Base-by-base conservation (phyloP, 2,797 vertebrate genomes). In the Crenichthys baileyi region DNA sequence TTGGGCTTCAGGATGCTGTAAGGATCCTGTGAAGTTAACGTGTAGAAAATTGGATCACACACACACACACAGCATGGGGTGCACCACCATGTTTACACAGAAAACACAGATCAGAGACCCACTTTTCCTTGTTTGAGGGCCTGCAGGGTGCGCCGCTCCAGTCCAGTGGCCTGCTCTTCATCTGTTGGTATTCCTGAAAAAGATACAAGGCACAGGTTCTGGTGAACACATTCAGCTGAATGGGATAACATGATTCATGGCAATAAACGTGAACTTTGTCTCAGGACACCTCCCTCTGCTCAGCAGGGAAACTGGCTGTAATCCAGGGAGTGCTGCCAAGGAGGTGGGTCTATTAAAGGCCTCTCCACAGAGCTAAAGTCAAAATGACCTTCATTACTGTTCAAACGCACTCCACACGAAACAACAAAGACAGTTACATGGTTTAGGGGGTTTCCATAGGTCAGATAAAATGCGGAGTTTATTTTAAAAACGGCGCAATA, bases 81-180 rank as follows among this genome's bases (percentile, higher is more conserved):
- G 8, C 26, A 29, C 2, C 26, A 61, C 58, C 5, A 31, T n/a
- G 48, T 60, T 26, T 20, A 48, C 8, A 3, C 8, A 29, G n/a
- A 63, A n/a, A 58, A 26, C 22, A 11, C 29, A 12, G 12, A 50
- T 51, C 26, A 13, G 36, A 29, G 29, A 44, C 73, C 9, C 80
- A 96, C 96, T 91, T 95, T 88, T 80, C 96, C 96, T 71, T 87
- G 88, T 73, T 96, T 96, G 7, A 95, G 22, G 7, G 90, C 94
- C 86, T 94, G 87, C 70, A 96, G 18, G 29, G 92, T 68, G 7
- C 92, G 94, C 15, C 93, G 84, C 85, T 97, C 96, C 83, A 96
- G 81, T 4, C 96, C 96, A 29, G 96, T 96, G 5, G 95, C 95
- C 86, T 97, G 96, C 53, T 97, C 95, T 0, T 97, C 96, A 94